Base-by-base conservation (phyloP, 1,140 invertebrate species). In the Campoletis sonorensis region DNA sequence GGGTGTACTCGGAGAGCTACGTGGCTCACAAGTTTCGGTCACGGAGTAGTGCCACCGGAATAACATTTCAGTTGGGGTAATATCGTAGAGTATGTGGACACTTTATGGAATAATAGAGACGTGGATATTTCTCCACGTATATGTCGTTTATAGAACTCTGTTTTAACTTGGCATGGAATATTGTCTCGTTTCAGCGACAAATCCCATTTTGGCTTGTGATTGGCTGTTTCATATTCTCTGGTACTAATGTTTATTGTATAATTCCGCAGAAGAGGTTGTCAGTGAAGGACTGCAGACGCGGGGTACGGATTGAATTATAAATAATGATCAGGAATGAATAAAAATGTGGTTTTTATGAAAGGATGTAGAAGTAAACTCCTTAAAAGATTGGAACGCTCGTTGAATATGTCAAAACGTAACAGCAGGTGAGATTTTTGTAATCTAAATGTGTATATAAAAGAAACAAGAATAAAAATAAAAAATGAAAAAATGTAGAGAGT, bases 181-280 rank as follows among this genome's bases (percentile, higher is more conserved):
- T 49, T 51, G 49, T 8, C 72, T 33, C 58, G 61, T 64, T 13
- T 4, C 16, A 23, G 51, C 77, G 77, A 79, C 68, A 67, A 79
- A 79, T 79, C 77, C 40, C 77, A 23, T 30, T 79, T 79, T 79
- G 40, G 77, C 16, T 13, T 79, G 64, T 79, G 68, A 79, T 79
- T 70, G 64, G 30, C n/a, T 30, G 58, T 79, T 79, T 75, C 45
- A 26, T 23, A 4, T 58, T 21, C 1, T 58, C 54, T 21, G 1
- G 4, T 23, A n/a, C 54, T n/a, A 1, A n/a, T 23, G 2, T 58
- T 23, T 58, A 1, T 21, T 23, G 5, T 13, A 4, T 23, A 2
- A 58, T 58, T 58, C 8, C 18, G 1, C 13, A 15, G 1, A n/a
- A 45, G 40, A 45, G 13, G 7, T 33, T 33, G 30, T 33, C 30